A percentile compares a stretch with the other conserved stretches of the same genome.
Evolutionary conservation across 2,113 vertebrate species (phyloP).

Genomic region (Rhinogobius similis): DNA sequence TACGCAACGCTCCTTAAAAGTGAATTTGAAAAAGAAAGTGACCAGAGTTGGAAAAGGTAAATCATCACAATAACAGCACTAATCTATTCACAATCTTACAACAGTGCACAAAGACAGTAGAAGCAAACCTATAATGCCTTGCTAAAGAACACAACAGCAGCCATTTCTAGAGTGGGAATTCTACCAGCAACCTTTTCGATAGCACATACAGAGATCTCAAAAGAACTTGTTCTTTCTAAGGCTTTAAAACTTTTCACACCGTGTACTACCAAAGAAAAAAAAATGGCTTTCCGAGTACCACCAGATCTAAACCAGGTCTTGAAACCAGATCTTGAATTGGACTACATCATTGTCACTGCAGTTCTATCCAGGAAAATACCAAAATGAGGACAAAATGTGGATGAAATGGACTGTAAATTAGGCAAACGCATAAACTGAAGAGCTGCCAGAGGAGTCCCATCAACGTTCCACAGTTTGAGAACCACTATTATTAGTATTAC

Average conservation of each 20-base stretch:
- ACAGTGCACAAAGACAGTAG: neutral
- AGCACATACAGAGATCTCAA: neutral
- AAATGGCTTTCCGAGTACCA: neutral
- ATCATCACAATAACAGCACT: too few relatives aligned
- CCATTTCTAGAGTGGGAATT: neutral
- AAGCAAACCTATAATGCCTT: neutral
- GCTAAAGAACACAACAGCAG: neutral
- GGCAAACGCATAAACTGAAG: too few relatives aligned
- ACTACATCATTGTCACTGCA: neutral
- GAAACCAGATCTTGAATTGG: neutral
- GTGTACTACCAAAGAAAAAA: too few relatives aligned
- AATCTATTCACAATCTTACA: neutral
- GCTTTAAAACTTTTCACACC: too few relatives aligned
- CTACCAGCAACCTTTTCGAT: neutral
- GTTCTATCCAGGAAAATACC: neutral
- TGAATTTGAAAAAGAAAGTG: neutral
- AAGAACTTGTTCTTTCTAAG: too few relatives aligned
- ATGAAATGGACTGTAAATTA: neutral
- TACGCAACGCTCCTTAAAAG: neutral
- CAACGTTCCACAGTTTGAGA: too few relatives aligned
- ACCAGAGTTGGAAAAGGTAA: neutral
- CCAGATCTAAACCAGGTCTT: neutral
- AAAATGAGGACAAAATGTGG: neutral
- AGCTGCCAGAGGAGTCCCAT: too few relatives aligned
- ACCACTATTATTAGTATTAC: too few relatives aligned